Percentiles rank a stretch among this genome's conserved stretches.
phyloP scores from a whole-genome alignment of 2,113 vertebrate species.

The Thomomys bottae region DNA sequence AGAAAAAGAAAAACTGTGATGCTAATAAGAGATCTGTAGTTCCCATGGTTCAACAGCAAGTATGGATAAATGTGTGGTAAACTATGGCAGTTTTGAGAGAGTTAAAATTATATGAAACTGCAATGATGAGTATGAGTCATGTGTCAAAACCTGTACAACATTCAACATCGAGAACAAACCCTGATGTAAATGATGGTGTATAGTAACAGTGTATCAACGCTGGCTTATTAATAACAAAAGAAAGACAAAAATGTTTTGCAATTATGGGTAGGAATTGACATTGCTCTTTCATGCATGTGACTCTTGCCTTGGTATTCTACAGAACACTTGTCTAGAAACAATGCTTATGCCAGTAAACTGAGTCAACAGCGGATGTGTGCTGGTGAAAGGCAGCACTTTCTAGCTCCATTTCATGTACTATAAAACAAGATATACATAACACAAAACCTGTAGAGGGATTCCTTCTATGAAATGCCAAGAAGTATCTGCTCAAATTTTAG shows the following conservation, averaged over 20 bases:
- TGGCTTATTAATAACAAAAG: neutral
- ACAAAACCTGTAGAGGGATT: neutral
- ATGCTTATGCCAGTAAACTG: neutral
- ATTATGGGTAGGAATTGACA: neutral
- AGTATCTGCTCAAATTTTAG: slow-evolving; percentile 10
- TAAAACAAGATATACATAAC: neutral
- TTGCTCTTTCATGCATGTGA: neutral
- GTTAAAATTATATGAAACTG: neutral
- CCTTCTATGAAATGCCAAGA: neutral
- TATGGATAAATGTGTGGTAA: neutral
- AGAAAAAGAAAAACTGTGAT: neutral
- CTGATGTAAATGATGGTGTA: neutral
- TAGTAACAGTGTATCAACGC: neutral
- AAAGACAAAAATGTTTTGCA: neutral
- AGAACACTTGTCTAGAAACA: neutral
- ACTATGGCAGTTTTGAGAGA: neutral
- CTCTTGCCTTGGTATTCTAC: neutral
- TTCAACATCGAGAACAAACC: neutral
- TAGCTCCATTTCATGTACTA: neutral
- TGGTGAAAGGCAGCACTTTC: neutral
- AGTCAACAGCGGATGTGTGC: neutral
- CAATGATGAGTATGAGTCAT: neutral
- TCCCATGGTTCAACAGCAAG: neutral
- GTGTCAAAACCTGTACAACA: neutral
- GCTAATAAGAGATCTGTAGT: neutral